phyloP scores from a whole-genome alignment of 2,113 vertebrate genomes.

The Alethe castanea region DNA sequence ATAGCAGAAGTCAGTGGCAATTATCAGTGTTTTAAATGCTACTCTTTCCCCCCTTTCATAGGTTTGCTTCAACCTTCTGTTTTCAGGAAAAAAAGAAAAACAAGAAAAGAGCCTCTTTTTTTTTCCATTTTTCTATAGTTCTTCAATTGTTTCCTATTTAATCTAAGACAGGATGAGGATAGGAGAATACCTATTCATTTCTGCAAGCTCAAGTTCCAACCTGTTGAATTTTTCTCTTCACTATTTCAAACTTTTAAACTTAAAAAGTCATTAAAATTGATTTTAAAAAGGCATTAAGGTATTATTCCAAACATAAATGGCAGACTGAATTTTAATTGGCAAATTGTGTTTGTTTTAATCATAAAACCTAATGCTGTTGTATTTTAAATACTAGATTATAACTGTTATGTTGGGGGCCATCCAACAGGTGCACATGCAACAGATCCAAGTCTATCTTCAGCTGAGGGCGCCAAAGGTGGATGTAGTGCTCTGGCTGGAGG shows the following conservation, averaged over 20 bases:
- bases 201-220: neutral
- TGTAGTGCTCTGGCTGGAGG: accelerated
- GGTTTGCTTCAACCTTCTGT: neutral
- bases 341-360: neutral
- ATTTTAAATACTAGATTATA: neutral
- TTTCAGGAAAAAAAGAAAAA: neutral
- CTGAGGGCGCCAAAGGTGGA: neutral
- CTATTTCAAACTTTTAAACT: neutral
- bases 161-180: neutral
- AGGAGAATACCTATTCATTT: neutral
- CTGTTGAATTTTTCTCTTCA: neutral
- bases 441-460: neutral
- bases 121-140: accelerated
- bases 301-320: neutral
- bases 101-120: neutral
- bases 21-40: neutral
- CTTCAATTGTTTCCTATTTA: neutral
- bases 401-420: neutral
- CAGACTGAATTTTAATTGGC: neutral
- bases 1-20: neutral
- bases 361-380: neutral
- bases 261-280: neutral
- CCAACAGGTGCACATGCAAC: neutral
- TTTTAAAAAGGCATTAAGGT: neutral
- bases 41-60: neutral